A percentile compares a stretch with the other conserved stretches of the same genome.
Evolutionary conservation across 2,888 invertebrate genomes (phyloP).

Genomic region (Sesia apiformis): DNA sequence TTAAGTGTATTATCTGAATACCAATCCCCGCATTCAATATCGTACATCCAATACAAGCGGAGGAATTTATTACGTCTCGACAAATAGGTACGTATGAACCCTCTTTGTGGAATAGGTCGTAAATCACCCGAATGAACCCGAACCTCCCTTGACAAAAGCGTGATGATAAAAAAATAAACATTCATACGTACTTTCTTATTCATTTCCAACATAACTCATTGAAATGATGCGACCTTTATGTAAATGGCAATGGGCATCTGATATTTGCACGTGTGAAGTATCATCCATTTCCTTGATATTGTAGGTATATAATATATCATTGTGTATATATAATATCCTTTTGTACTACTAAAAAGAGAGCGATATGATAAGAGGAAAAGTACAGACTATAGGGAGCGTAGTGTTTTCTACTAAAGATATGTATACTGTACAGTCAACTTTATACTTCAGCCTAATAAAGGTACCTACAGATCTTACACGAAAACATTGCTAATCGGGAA

Average conservation of each 20-base stretch:
- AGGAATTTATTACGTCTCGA: conserved; percentile 53
- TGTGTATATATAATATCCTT: too few species aligned
- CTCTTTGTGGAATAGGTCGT: conserved; percentile 52
- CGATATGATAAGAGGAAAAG: too few species aligned
- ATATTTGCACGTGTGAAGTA: neutral
- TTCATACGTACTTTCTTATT: conserved; percentile 26
- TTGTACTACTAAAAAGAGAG: too few species aligned
- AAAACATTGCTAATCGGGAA: too few species aligned
- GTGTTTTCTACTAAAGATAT: too few species aligned
- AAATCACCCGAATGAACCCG: conserved; percentile 58
- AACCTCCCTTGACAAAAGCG: conserved; percentile 52
- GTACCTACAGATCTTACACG: too few species aligned
- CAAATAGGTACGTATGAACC: conserved; percentile 43
- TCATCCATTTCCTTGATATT: neutral
- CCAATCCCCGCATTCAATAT: conserved; percentile 27
- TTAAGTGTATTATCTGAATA: conserved; percentile 8
- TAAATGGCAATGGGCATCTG: conserved; percentile 14
- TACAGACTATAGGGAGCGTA: too few species aligned
- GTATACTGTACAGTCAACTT: too few species aligned
- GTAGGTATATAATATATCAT: too few species aligned
- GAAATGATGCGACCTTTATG: conserved; percentile 31
- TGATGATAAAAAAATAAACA: conserved; percentile 49
- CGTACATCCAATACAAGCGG: conserved; percentile 28
- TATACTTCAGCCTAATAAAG: too few species aligned
- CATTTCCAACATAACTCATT: conserved; percentile 26